These are phyloP conservation scores for Volucella inanis DNA, from an alignment of 2,888 invertebrate species.

Conservation along the genomic window DNA sequence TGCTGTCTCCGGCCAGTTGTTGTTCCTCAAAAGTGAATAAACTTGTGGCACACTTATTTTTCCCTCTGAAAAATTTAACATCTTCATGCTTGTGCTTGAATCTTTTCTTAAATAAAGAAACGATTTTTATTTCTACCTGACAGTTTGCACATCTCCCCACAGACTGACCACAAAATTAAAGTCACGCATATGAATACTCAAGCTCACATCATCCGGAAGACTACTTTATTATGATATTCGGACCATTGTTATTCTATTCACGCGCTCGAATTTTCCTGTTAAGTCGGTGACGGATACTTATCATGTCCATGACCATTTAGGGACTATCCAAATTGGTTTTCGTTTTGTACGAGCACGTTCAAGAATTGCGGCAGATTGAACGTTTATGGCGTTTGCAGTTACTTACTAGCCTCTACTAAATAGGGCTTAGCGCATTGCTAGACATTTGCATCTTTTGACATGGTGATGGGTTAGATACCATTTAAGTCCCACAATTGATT, in stretches of 20 bases:
- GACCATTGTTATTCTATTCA: constrained; percentile 48
- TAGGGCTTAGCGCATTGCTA: constrained; percentile 50
- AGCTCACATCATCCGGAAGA: constrained; percentile 56
- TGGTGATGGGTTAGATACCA: constrained; percentile 33
- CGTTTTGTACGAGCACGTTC: constrained; percentile 34
- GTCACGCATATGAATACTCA: constrained; percentile 27
- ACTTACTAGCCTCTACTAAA: constrained; percentile 17
- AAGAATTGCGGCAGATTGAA: constrained; percentile 25
- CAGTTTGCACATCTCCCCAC: not conserved
- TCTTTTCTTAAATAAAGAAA: not conserved
- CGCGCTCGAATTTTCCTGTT: constrained; percentile 37
- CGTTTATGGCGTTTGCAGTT: constrained; percentile 23
- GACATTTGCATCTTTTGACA: constrained; percentile 10
- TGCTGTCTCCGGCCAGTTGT: not conserved
- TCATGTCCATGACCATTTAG: constrained; percentile 40
- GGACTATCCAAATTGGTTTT: constrained; percentile 41
- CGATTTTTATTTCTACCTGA: constrained; percentile 1
- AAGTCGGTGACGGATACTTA: constrained; percentile 53
- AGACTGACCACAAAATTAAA: constrained; percentile 26
- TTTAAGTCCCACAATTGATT: constrained; percentile 15
- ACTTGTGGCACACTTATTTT: constrained; percentile 13
- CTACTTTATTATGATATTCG: constrained; percentile 26
- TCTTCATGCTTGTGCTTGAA: constrained; percentile 10
- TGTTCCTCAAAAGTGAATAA: not conserved
- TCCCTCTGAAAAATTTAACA: not conserved